Conservation (phyloP, 2,113 vertebrate genomes). For the Ciconia stormi region DNA sequence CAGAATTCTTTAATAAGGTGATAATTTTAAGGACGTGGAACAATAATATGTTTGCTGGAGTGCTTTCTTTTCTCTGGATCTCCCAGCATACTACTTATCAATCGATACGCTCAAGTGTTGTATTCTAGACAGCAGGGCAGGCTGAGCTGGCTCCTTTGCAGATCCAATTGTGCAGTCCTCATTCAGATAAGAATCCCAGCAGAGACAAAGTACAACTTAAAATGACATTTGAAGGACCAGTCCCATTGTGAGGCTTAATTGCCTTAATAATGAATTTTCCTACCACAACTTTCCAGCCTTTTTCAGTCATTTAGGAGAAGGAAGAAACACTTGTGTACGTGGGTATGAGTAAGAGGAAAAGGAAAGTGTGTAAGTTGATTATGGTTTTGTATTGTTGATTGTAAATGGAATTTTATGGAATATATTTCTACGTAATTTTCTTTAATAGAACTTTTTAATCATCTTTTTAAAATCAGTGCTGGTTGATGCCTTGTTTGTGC, state of each 20-base stretch:
- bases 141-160: neutral
- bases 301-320: neutral
- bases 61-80: neutral
- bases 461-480: neutral
- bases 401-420: neutral
- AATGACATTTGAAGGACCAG: neutral
- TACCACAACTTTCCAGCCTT: neutral
- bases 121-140: neutral
- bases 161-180: neutral
- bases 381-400: neutral
- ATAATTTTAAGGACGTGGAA: neutral
- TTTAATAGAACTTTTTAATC: neutral
- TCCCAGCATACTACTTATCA: neutral
- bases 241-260: neutral
- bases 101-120: neutral
- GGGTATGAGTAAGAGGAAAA: neutral
- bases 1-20: neutral
- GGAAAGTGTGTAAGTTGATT: neutral
- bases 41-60: neutral
- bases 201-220: neutral
- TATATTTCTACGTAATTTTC: neutral
- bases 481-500: neutral
- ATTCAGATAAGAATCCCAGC: neutral
- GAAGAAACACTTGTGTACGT: neutral
- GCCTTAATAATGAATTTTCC: neutral